Base-by-base conservation (phyloP, 2,113 vertebrate genomes). In the Mola mola region DNA sequence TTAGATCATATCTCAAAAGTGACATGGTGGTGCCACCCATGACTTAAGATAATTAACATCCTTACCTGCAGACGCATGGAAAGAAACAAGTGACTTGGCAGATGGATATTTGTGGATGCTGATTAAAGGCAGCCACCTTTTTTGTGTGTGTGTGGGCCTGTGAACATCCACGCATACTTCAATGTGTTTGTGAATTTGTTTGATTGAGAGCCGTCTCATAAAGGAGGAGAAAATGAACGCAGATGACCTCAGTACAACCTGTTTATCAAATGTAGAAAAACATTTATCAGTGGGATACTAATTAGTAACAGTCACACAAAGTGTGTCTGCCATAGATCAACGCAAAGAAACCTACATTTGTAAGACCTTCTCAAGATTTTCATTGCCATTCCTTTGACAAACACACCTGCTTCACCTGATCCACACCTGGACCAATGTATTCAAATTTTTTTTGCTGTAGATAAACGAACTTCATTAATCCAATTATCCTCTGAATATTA, bases 1-100 rank as follows among this genome's bases (percentile, higher is more conserved):
- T 88, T 86, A 83, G 75, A 87, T 84, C 21, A 38, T 78, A 82
- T 84, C 85, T 84, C 61, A 59, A 81, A 83, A 84, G 68, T 78
- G 83, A 69, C 71, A 72, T 37, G 62, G 51, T 72, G 74, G 79
- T 82, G 82, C 83, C 83, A 67, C 72, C 43, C 55, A 71, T 67
- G 65, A 79, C 68, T 83, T 83, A 47, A 73, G 77, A 80, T 87
- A 81, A 87, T 86, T 79, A 83, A 62, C 72, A 61, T 40, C 51
- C 40, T 26, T 51, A 69, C 53, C 57, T 26, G 41, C 53, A 66
- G 41, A 78, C 46, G 61, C 68, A 67, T 48, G 64, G 61, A 53
- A 40, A 63, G 38, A 60, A 36, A 67, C 46, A 43, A 64, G 65
- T 12, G 34, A 20, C 43, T 63, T 50, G 26, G 38, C 60, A 63